These are phyloP conservation scores for Pinctada fucata DNA, from an alignment of 2,888 invertebrate genomes.

Conservation along the genomic window DNA sequence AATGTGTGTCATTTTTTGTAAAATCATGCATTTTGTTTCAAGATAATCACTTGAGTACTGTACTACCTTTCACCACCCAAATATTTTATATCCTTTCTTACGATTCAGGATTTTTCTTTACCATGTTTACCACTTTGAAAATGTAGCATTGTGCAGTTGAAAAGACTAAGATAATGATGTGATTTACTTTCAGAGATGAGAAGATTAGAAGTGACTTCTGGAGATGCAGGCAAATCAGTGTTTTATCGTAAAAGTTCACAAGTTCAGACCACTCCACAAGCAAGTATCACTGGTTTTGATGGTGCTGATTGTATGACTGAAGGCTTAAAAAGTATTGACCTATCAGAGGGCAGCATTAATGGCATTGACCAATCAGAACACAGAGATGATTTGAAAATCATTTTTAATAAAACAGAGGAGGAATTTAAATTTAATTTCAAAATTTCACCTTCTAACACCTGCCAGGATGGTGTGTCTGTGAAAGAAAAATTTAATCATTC, in stretches of 20 bases:
- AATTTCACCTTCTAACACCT: neutral
- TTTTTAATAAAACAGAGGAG: neutral
- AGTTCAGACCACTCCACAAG: conserved; percentile 5
- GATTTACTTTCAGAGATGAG: conserved; percentile 28
- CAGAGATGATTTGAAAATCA: neutral
- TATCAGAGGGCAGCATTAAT: neutral
- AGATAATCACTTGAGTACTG: too few relatives aligned
- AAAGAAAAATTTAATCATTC: too few relatives aligned
- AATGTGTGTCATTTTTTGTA: too few relatives aligned
- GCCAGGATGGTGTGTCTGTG: too few relatives aligned
- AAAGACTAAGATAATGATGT: neutral
- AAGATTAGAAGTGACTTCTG: conserved; percentile 45
- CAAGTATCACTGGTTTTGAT: neutral
- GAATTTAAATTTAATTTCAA: conserved; percentile 15
- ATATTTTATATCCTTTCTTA: too few relatives aligned
- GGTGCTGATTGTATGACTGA: conserved; percentile 4
- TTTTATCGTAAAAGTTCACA: conserved; percentile 49
- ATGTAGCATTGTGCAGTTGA: too few relatives aligned
- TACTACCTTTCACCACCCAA: too few relatives aligned
- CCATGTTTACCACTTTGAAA: too few relatives aligned
- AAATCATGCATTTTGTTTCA: too few relatives aligned
- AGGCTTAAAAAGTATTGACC: neutral
- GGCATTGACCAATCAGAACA: neutral
- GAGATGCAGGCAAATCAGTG: conserved; percentile 38
- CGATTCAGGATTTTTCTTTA: too few relatives aligned